A percentile compares a stretch with the other conserved stretches of the same genome.
Evolutionary conservation across 2,797 vertebrate genomes (phyloP).

Genomic region (Potorous gilbertii): DNA sequence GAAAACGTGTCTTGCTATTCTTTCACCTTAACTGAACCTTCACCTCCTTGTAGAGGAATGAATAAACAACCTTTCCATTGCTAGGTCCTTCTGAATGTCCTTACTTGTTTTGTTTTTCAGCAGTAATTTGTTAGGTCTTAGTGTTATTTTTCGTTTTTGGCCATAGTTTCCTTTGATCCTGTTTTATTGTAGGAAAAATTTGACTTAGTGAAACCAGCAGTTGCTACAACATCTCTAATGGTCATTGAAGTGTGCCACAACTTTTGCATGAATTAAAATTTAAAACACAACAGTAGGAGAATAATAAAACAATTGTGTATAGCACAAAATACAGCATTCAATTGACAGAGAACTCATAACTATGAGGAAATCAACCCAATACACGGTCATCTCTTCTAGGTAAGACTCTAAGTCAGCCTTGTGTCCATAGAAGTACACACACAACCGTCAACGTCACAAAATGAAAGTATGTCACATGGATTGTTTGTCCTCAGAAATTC

Average conservation of each 20-base stretch:
- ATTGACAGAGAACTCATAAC: neutral
- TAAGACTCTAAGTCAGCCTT: neutral
- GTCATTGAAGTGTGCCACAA: neutral
- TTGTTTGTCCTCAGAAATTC: neutral
- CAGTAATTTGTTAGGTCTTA: neutral
- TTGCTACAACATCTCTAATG: neutral
- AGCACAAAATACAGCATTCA: neutral
- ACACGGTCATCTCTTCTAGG: neutral
- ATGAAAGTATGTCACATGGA: neutral
- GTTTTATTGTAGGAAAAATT: neutral
- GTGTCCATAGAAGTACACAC: neutral
- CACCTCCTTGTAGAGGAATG: neutral
- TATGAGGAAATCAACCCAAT: neutral
- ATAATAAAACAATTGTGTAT: neutral
- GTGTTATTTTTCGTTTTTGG: neutral
- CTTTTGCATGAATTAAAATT: neutral
- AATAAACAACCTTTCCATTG: neutral
- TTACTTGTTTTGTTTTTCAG: neutral
- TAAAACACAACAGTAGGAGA: neutral
- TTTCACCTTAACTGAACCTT: neutral
- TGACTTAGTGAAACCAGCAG: neutral
- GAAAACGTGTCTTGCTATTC: neutral
- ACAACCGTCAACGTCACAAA: neutral
- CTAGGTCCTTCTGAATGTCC: neutral
- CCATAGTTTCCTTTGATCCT: neutral